A percentile compares a stretch with the other conserved stretches of the same genome.
Evolutionary conservation across 2,888 invertebrate species (phyloP).

Genomic region (Drepana falcataria): DNA sequence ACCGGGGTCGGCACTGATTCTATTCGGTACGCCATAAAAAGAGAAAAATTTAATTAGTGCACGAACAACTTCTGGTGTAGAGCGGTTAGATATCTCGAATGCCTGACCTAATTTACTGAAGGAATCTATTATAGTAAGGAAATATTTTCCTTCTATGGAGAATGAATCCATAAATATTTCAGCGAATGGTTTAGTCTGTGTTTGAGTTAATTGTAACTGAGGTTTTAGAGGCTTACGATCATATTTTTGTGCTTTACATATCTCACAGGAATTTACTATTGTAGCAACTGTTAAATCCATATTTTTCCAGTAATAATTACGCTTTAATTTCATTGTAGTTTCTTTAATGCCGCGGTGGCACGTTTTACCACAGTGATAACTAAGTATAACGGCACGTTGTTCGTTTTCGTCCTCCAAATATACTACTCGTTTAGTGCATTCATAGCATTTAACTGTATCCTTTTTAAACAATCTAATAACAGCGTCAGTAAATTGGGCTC

Average conservation of each 20-base stretch:
- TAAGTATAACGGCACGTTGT: no score
- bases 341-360: no score
- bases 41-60: conserved; percentile 24
- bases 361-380: no score
- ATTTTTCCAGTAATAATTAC: no score
- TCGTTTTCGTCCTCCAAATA: no score
- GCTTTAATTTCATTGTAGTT: no score
- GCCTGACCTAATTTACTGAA: conserved; percentile 29
- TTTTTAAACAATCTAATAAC: no score
- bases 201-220: conserved; percentile 19
- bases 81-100: conserved; percentile 14
- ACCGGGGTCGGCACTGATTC: conserved; percentile 22
- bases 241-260: conserved; percentile 8
- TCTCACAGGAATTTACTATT: conserved; percentile 20
- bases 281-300: neutral
- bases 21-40: conserved; percentile 17
- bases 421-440: no score
- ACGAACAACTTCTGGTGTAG: conserved; percentile 21
- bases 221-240: conserved; percentile 20
- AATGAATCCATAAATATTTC: conserved; percentile 23
- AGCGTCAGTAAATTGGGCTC: no score
- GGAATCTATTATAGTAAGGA: conserved; percentile 18
- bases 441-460: no score
- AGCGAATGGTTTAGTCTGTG: conserved; percentile 18
- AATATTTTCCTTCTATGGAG: conserved; percentile 11